Evolutionary conservation across 2,888 invertebrate genomes (phyloP).

Genomic region (Nyleta sp.): DNA sequence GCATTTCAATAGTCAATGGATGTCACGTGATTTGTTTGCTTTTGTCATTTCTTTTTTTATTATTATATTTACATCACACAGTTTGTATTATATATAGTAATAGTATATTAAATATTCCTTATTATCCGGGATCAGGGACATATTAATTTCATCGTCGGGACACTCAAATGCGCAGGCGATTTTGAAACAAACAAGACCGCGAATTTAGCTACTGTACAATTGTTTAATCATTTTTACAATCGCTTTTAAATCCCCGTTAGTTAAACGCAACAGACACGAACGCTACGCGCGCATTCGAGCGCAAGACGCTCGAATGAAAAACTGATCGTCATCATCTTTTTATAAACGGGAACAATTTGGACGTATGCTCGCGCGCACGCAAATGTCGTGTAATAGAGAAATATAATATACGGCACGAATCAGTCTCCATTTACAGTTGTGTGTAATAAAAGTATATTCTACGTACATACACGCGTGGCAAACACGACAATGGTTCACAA

Average conservation of each 20-base stretch:
- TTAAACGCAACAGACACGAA: constrained; percentile 11
- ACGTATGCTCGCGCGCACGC: constrained; percentile 36
- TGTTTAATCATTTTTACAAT: constrained; percentile 34
- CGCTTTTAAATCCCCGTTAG: constrained; percentile 12
- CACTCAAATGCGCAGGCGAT: constrained; percentile 43
- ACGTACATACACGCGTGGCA: constrained; percentile 60
- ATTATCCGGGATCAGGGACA: constrained; percentile 32
- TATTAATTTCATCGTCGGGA: constrained; percentile 24
- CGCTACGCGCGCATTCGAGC: constrained; percentile 24
- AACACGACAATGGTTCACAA: constrained; percentile 51
- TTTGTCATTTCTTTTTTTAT: constrained; percentile 13
- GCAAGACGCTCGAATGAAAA: constrained; percentile 26
- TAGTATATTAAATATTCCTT: constrained; percentile 27
- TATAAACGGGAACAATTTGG: constrained; percentile 34
- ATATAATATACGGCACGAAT: constrained; percentile 63
- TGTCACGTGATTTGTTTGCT: constrained; percentile 27
- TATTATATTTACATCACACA: constrained; percentile 54
- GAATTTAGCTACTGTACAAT: constrained; percentile 37
- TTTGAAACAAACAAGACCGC: constrained; percentile 4
- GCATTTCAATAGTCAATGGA: constrained; percentile 24
- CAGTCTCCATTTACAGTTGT: constrained; percentile 64
- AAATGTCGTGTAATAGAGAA: constrained; percentile 51
- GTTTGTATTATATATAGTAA: no score
- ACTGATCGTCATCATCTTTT: constrained; percentile 4
- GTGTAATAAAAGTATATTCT: constrained; percentile 59